Evolutionary conservation across 2,888 invertebrate genomes (phyloP), one percentile per base, ranked within the genome.

Genomic region (Tipula vernalis): DNA sequence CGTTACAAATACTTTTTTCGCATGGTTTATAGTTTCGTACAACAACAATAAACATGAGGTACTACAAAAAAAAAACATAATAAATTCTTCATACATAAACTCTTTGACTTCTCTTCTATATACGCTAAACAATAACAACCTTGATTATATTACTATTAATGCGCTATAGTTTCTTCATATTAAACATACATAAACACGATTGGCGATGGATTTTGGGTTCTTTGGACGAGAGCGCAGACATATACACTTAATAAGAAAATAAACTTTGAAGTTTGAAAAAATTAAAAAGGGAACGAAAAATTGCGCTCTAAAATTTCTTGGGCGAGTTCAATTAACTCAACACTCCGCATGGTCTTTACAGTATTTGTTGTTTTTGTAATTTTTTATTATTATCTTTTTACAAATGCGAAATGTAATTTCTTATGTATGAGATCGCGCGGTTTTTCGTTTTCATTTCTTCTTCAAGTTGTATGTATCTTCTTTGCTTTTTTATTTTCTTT

Each of bases 101-200:
- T 84, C 41, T 84, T 84, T 39, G 36, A 39, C 41, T 84, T 36
- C 15, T 84, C n/a, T 84, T 84, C 84, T 36, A 28, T 28, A 28
- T 28, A 84, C 84, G 36, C 84, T 84, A 84, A 84, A 84, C 84
- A 84, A 84, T 84, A 84, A 84, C 84, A 84, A 84, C 84, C 84
- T 84, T 84, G 84, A 84, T 84, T 84, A 39, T 84, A 6, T 6
- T 84, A 39, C 39, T 84, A 39, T 84, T 84, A 71, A 28, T 71
- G 71, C 10, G 6, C 6, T 71, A 71, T 71, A 57, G 71, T 71
- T 28, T 28, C 8, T 28, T n/a, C n/a, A 15, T 71, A 71, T 71
- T 6, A 2, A 12, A 28, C 18, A 28, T 71, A 71, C 71, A 71
- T 84, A 41, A 84, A 84, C 39, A 84, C 84, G 39, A 84, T 39